phyloP scores from a whole-genome alignment of 2,888 invertebrate species.

The Protonemura montana region DNA sequence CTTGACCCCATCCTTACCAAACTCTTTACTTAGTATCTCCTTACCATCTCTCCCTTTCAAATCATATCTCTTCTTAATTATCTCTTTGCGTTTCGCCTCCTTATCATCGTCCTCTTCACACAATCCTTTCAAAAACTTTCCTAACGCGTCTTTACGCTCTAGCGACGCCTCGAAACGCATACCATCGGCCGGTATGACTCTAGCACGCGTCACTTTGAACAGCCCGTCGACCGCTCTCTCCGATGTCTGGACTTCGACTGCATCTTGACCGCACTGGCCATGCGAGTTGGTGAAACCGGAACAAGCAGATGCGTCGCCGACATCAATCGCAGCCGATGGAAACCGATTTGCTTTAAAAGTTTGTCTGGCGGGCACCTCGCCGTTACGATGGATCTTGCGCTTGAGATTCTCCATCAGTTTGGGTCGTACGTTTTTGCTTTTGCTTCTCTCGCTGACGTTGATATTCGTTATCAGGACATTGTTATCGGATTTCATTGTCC shows the following conservation, averaged over 20 bases:
- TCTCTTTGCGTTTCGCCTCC: neutral
- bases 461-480: neutral
- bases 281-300: neutral
- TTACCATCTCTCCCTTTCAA: slow-evolving; percentile 22
- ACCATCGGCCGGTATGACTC: neutral
- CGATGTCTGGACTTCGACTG: neutral
- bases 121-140: neutral
- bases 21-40: slow-evolving; percentile 21
- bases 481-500: neutral
- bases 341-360: neutral
- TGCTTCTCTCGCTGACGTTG: neutral
- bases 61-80: neutral
- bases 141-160: neutral
- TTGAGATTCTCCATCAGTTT: neutral
- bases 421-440: neutral
- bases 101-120: neutral
- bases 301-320: neutral
- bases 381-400: neutral
- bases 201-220: neutral
- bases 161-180: neutral
- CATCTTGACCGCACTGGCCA: neutral
- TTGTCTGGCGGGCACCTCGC: neutral
- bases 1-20: slow-evolving; percentile 26
- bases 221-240: neutral
- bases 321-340: neutral